phyloP scores from a whole-genome alignment of 2,113 vertebrate genomes.

The Sus scrofa region T2T-Sscrofa CM000812.6:53387001-53387500 shows the following conservation, averaged over 20 bases:
- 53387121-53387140: not conserved
- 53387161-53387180: not conserved
- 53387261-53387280: not conserved
- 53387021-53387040: not conserved
- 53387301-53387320: not conserved
- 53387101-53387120: not conserved
- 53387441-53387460: slow-evolving; percentile 55
- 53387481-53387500: not conserved
- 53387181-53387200: not conserved
- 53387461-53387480: not conserved
- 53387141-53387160: not conserved
- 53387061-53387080: not conserved
- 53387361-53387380: not conserved
- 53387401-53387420: slow-evolving; percentile 12
- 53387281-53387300: slow-evolving; percentile 19
- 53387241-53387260: slow-evolving; percentile 20
- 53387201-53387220: not conserved
- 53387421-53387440: not conserved
- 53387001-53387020: not conserved
- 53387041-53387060: not conserved
- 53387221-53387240: not conserved
- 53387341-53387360: not conserved
- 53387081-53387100: not conserved
- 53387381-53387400: slow-evolving; percentile 8
- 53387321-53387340: slow-evolving; percentile 5